Percentiles rank a stretch among this genome's conserved stretches.
These are phyloP conservation scores for Omphaloscelis lunosa DNA, from an alignment of 2,888 invertebrate genomes.

Conservation along the genomic window DNA sequence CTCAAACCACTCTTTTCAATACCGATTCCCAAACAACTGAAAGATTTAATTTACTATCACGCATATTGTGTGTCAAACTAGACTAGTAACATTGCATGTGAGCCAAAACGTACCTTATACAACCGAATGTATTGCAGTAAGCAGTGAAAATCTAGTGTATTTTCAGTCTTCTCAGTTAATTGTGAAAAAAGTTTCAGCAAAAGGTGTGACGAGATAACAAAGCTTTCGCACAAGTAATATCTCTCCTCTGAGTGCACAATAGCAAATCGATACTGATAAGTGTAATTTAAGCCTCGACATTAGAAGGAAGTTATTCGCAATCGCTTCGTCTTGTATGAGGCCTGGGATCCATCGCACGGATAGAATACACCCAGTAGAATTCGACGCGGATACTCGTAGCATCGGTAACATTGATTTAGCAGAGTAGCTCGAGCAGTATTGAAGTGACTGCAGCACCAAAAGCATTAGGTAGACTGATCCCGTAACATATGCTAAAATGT, in stretches of 20 bases:
- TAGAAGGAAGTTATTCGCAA: conserved; percentile 12
- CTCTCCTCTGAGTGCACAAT: background rate
- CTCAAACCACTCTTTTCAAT: conserved; percentile 39
- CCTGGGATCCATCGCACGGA: background rate
- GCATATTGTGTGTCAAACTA: conserved; percentile 12
- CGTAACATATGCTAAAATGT: background rate
- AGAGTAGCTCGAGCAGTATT: background rate
- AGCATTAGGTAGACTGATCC: conserved; percentile 1
- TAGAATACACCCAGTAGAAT: background rate
- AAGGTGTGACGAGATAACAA: background rate
- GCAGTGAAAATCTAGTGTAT: conserved; percentile 20
- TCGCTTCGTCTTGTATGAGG: conserved; percentile 1
- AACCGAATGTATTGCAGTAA: background rate
- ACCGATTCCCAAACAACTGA: conserved; percentile 8
- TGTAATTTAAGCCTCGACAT: background rate
- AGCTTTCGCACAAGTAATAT: background rate
- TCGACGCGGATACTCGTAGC: background rate
- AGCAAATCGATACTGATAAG: conserved; percentile 29
- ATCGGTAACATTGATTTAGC: background rate
- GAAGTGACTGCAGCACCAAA: background rate
- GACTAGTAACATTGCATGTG: conserved; percentile 1
- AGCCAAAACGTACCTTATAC: conserved; percentile 12
- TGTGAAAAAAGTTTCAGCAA: conserved; percentile 27
- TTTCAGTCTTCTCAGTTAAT: conserved; percentile 36
- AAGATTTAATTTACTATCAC: background rate